Conservation (phyloP, 2,797 vertebrate species). For the Sebastes baramenuke region DNA sequence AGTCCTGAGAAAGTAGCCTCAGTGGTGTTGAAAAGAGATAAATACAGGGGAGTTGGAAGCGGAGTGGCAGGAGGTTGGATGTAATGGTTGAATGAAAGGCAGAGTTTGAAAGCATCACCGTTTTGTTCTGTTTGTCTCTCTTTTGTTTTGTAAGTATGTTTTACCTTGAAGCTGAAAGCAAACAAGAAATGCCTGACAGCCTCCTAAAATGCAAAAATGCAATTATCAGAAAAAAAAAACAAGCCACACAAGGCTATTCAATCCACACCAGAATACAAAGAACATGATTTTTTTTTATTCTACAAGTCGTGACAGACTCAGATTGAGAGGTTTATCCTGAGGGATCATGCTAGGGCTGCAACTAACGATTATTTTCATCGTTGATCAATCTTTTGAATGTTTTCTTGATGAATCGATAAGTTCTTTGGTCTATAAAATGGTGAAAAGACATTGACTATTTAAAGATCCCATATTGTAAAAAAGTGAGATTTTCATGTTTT, state of each 20-base stretch:
- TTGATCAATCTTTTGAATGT: neutral
- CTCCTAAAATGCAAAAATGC: neutral
- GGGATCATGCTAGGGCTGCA: neutral
- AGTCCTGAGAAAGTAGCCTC: neutral
- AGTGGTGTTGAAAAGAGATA: conserved; percentile 8
- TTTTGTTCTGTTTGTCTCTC: neutral
- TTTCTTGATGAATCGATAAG: neutral
- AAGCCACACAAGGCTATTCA: neutral
- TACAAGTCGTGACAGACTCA: neutral
- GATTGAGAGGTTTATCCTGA: neutral
- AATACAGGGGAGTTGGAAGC: neutral
- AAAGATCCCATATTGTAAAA: no score
- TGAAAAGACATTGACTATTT: no score
- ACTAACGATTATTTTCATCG: neutral
- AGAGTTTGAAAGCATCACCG: conserved; percentile 2
- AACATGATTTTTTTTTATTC: neutral
- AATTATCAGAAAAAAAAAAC: neutral
- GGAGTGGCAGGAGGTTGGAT: conserved; percentile 14
- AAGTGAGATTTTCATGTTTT: no score
- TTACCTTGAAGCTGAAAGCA: conserved; percentile 36
- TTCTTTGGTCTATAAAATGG: neutral
- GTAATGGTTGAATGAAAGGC: neutral
- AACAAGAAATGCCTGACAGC: neutral
- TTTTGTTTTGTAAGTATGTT: neutral
- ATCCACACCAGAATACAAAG: neutral